Evolutionary conservation across 2,113 vertebrate species (phyloP).

Genomic region (Passerina amoena): DNA sequence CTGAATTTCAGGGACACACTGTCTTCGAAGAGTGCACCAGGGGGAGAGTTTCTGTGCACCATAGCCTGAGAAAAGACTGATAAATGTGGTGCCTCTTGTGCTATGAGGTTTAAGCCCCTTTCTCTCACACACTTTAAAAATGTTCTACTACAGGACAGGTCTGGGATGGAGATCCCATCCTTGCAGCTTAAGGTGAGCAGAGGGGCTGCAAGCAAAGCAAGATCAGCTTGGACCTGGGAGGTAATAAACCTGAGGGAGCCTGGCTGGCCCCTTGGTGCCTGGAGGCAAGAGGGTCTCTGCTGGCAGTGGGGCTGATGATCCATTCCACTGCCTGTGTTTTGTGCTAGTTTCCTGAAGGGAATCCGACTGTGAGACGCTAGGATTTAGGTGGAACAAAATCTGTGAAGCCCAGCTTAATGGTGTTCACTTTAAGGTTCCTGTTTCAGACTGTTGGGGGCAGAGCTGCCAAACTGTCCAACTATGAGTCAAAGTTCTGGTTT

Average conservation of each 20-base stretch:
- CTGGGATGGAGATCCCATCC: background rate
- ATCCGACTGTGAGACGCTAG: fast-evolving
- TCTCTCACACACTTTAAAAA: background rate
- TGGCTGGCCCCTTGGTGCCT: background rate
- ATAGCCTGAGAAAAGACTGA: background rate
- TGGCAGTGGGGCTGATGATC: background rate
- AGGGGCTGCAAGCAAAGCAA: background rate
- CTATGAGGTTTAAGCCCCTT: background rate
- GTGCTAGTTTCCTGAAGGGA: background rate
- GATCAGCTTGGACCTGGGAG: background rate
- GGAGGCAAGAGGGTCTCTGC: background rate
- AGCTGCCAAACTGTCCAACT: background rate
- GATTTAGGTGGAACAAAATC: background rate
- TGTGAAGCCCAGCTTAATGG: background rate
- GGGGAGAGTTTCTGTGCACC: background rate
- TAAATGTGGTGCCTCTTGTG: background rate
- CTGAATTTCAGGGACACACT: background rate
- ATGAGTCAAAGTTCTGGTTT: background rate
- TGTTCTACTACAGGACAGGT: background rate
- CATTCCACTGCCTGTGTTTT: background rate
- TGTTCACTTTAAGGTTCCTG: background rate
- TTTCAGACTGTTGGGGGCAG: background rate
- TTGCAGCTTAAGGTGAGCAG: background rate
- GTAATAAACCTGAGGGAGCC: background rate
- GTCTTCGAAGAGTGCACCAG: background rate